Evolutionary conservation across 2,888 invertebrate species (phyloP).

Genomic region (Dasysyrphus tricinctus): DNA sequence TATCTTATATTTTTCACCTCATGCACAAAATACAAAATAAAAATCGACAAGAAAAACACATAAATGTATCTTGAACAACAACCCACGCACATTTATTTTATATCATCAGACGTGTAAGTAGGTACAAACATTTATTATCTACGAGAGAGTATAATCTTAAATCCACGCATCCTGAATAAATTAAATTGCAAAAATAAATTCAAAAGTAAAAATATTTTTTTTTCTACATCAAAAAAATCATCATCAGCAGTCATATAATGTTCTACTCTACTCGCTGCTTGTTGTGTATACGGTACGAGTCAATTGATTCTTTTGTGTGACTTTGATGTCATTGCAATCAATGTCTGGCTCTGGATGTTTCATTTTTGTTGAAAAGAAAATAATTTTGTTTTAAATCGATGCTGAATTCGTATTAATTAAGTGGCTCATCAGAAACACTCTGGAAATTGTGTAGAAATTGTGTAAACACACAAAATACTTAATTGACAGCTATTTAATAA

Average conservation of each 20-base stretch:
- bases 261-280: background rate
- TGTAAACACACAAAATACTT: conserved; percentile 12
- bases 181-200: conserved; percentile 48
- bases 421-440: conserved; percentile 9
- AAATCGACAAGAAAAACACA: background rate
- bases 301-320: conserved; percentile 24
- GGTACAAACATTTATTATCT: conserved; percentile 20
- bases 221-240: background rate
- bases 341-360: conserved; percentile 2
- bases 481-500: conserved; percentile 13
- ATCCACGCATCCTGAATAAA: conserved; percentile 65
- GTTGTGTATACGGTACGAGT: background rate
- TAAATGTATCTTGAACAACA: conserved; percentile 22
- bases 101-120: background rate
- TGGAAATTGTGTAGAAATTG: conserved; percentile 11
- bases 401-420: conserved; percentile 1
- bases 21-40: background rate
- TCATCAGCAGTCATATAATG: conserved; percentile 1
- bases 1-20: conserved; percentile 53
- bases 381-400: background rate
- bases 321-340: conserved; percentile 9
- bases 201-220: background rate
- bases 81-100: conserved; percentile 18
- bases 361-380: background rate
- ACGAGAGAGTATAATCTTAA: conserved; percentile 35